A percentile compares a stretch with the other conserved stretches of the same genome.
These are phyloP conservation scores for Malurus leucopterus DNA, from an alignment of 2,797 vertebrate species.

Conservation along the genomic window DNA sequence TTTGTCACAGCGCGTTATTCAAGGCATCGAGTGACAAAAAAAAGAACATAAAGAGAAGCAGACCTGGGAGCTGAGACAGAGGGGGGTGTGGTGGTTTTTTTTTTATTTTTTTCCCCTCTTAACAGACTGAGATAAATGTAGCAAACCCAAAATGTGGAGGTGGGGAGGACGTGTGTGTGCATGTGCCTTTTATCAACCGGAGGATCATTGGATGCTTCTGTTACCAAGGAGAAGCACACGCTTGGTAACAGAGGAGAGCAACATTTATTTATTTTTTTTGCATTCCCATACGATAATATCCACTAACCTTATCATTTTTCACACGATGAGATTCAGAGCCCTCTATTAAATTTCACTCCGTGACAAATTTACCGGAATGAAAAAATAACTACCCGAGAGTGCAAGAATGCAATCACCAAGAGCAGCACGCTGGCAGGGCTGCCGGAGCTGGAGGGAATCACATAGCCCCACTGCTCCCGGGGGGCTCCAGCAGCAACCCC, in stretches of 20 bases:
- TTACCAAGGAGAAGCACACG: constrained; percentile 35
- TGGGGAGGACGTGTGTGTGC: constrained; percentile 50
- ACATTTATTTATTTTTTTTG: constrained; percentile 61
- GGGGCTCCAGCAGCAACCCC: background rate
- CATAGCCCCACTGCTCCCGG: background rate
- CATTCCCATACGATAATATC: background rate
- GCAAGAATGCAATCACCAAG: background rate
- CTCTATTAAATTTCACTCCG: background rate
- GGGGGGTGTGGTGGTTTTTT: background rate
- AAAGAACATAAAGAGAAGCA: background rate
- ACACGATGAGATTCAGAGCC: background rate
- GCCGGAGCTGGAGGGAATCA: background rate
- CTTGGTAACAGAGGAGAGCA: constrained; percentile 48
- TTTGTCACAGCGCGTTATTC: background rate
- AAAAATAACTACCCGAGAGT: background rate
- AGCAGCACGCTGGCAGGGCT: background rate
- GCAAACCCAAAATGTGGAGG: constrained; percentile 48
- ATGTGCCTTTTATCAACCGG: constrained; percentile 56
- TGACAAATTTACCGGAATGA: background rate
- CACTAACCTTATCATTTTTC: constrained; percentile 2
- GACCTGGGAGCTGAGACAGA: constrained; percentile 15
- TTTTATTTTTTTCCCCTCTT: constrained; percentile 16
- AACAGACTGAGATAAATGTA: constrained; percentile 57
- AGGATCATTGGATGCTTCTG: constrained; percentile 53
- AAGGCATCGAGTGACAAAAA: background rate